Conservation (phyloP, 2,113 vertebrate genomes). For the Hippolais icterina region DNA sequence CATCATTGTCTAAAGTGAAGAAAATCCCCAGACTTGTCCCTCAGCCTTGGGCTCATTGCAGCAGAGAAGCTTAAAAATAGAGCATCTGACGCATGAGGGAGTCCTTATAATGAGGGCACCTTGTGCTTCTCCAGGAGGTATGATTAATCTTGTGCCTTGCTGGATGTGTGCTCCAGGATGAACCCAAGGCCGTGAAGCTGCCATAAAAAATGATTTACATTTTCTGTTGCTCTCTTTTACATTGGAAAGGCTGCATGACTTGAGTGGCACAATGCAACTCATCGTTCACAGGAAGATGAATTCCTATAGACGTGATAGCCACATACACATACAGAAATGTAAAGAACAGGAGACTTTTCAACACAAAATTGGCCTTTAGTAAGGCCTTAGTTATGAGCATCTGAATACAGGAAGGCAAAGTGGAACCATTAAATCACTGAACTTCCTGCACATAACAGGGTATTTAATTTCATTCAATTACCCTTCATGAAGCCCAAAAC, state of each 20-base stretch:
- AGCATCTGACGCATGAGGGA: not conserved
- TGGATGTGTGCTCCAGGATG: not conserved
- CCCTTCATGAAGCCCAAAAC: not conserved
- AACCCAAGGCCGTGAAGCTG: not conserved
- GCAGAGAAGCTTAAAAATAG: not conserved
- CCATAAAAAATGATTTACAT: not conserved
- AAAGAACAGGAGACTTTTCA: not conserved
- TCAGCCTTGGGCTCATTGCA: not conserved
- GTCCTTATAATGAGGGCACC: not conserved
- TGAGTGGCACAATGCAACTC: not conserved
- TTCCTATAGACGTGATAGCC: fast-evolving
- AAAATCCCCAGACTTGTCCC: not conserved
- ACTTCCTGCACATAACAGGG: constrained; percentile 2
- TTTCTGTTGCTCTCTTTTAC: not conserved
- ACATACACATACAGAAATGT: not conserved
- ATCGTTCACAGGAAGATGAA: not conserved
- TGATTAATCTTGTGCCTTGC: not conserved
- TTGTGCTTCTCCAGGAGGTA: not conserved
- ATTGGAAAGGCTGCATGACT: not conserved
- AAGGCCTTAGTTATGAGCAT: constrained; percentile 19
- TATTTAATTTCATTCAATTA: constrained; percentile 18
- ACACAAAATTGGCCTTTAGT: not conserved
- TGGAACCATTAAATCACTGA: constrained; percentile 15
- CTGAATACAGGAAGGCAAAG: not conserved
- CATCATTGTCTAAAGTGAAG: not conserved